These are phyloP conservation scores for Misgurnus anguillicaudatus DNA, from an alignment of 2,113 vertebrate genomes.

Conservation along the genomic window DNA sequence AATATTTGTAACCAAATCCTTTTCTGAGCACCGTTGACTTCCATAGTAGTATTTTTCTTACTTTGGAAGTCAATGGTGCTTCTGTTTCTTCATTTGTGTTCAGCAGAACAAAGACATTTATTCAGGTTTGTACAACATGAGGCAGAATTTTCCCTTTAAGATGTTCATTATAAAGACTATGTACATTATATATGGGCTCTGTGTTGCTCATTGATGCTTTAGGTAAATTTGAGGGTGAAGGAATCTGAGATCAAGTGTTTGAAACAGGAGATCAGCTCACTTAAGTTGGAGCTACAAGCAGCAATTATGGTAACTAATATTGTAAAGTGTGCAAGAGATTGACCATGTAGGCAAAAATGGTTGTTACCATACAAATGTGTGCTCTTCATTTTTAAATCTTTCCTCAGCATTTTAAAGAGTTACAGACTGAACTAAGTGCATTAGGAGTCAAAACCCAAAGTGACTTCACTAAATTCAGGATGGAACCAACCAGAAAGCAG, in stretches of 20 bases:
- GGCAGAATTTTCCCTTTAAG: too few species aligned
- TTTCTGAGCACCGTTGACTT: too few species aligned
- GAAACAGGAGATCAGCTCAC: constrained; percentile 87
- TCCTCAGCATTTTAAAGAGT: constrained; percentile 75
- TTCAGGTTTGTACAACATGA: too few species aligned
- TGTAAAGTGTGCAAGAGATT: background rate
- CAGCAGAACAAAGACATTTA: too few species aligned
- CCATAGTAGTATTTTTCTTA: too few species aligned
- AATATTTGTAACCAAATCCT: too few species aligned
- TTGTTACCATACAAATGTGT: background rate
- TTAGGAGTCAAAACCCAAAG: constrained; percentile 78
- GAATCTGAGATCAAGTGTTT: constrained; percentile 93
- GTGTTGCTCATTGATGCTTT: constrained; percentile 37
- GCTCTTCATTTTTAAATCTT: background rate
- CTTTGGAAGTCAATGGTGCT: too few species aligned
- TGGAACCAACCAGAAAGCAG: constrained; percentile 69
- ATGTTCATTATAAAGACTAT: too few species aligned
- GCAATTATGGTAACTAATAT: constrained; percentile 77
- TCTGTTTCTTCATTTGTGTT: too few species aligned
- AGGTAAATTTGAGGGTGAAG: constrained; percentile 87
- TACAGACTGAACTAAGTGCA: constrained; percentile 81
- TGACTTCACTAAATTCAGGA: constrained; percentile 76
- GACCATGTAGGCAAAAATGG: too few species aligned
- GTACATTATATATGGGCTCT: background rate
- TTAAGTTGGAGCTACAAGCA: constrained; percentile 87